These are phyloP conservation scores for Crenuchus spilurus DNA, from an alignment of 2,797 vertebrate species.

Conservation along the genomic window DNA sequence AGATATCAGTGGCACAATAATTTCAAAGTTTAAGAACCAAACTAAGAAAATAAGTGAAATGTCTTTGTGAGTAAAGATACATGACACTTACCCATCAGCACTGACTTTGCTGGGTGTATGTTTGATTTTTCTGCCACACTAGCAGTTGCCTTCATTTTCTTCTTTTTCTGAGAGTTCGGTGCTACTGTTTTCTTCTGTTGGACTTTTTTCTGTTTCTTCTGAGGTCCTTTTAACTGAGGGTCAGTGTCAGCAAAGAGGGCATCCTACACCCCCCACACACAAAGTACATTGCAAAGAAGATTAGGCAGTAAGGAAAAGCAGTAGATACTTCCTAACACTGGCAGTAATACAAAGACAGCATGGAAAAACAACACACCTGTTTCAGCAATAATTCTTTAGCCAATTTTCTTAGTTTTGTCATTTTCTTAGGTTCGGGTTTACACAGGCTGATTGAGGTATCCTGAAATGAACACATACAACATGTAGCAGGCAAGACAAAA, in stretches of 20 bases:
- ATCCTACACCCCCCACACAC: constrained; percentile 36
- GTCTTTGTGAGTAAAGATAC: background rate
- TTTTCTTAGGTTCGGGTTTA: constrained; percentile 47
- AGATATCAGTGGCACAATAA: background rate
- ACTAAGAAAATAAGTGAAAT: background rate
- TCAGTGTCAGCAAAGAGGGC: constrained; percentile 42
- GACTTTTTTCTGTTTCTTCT: constrained; percentile 84
- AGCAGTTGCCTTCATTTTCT: constrained; percentile 67
- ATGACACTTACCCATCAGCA: constrained; percentile 75
- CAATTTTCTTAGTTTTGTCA: constrained; percentile 29
- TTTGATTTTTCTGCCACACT: constrained; percentile 45
- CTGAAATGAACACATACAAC: constrained; percentile 50
- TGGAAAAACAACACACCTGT: constrained; percentile 39
- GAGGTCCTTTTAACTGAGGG: constrained; percentile 38
- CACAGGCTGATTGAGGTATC: constrained; percentile 45
- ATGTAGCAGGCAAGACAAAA: background rate
- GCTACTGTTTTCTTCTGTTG: constrained; percentile 81
- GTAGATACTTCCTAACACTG: background rate
- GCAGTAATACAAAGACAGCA: background rate
- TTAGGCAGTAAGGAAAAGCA: background rate
- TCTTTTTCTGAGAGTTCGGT: constrained; percentile 81
- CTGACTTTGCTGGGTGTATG: constrained; percentile 64
- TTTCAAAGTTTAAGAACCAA: background rate
- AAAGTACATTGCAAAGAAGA: background rate
- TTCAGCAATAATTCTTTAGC: constrained; percentile 20